Base-by-base conservation (phyloP, 2,113 vertebrate species). In the Eptesicus fuscus region DNA sequence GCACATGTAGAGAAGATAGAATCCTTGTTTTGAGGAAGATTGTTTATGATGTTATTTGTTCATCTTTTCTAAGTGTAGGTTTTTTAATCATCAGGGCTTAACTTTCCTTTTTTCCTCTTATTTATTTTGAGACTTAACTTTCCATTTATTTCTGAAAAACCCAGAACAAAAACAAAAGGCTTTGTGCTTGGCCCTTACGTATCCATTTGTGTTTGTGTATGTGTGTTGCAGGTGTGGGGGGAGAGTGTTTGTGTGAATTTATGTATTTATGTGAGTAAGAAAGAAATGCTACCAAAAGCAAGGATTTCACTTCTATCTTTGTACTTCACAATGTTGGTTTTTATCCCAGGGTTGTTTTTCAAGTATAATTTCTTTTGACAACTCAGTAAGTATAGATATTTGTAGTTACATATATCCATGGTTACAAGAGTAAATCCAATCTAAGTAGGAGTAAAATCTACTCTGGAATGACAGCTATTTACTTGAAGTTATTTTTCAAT, bases 281-380 rank as follows among this genome's bases (percentile, higher is more conserved):
- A 73, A 47, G 73, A 77, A 32, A 63, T 9, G 22, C 65, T 56
- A 51, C 11, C 23, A 67, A n/a, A 35, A 67, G 25, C 25, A 78
- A 25, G 1, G 12, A 18, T 73, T 80, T 86, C 28, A 74, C 22
- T 91, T 91, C 56, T 86, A 0, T 37, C 71, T 84, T 74, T 67
- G 32, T 74, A 37, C 53, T 91, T 82, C 14, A 40, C 35, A 65
- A 67, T 67, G 32, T 44, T 87, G 88, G 28, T 56, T 87, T 65
- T 59, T 59, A 70, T 56, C 69, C 56, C 1, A 20, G 89, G 87
- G 18, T 59, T 59, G 61, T 42, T 78, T 94, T 76, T 95, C 42
- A 96, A 95, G 47, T 42, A 35, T 83, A 79, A 63, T n/a, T 82
- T 82, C 44, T 51, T 84, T 92, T 77, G 70, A n/a, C 37, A 93